Percentiles rank a stretch among this genome's conserved stretches.
These are phyloP conservation scores for Puntigrus tetrazona DNA, from an alignment of 2,113 vertebrate species.

Conservation along the genomic window DNA sequence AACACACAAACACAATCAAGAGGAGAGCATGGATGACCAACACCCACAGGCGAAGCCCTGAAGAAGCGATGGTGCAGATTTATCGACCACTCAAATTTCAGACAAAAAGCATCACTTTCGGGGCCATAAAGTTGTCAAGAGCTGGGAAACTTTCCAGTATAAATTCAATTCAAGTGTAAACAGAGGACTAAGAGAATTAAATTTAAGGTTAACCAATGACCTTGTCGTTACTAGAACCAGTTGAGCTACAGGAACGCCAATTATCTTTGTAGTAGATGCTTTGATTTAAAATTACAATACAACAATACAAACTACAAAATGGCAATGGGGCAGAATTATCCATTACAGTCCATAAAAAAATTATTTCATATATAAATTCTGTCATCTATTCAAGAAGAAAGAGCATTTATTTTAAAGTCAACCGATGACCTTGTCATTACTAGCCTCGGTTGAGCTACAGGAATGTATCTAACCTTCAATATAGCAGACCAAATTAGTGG, in stretches of 20 bases:
- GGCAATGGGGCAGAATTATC: too few relatives aligned
- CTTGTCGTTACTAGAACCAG: background rate
- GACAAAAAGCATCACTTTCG: slow-evolving; percentile 25
- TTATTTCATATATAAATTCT: too few relatives aligned
- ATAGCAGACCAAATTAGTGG: too few relatives aligned
- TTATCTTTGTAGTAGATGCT: too few relatives aligned
- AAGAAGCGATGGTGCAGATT: slow-evolving; percentile 26
- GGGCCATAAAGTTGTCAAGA: background rate
- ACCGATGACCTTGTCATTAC: too few relatives aligned
- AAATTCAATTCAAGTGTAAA: background rate
- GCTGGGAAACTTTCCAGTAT: background rate
- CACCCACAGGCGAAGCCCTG: slow-evolving; percentile 38
- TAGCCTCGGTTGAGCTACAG: too few relatives aligned
- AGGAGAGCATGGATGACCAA: slow-evolving; percentile 53
- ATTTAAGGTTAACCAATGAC: background rate
- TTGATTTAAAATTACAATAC: too few relatives aligned
- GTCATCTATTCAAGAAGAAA: too few relatives aligned
- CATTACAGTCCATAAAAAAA: too few relatives aligned
- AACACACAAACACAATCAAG: slow-evolving; percentile 75
- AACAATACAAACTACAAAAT: too few relatives aligned
- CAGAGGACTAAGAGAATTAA: background rate
- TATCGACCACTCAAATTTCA: slow-evolving; percentile 32
- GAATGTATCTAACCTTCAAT: too few relatives aligned
- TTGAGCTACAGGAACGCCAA: background rate
- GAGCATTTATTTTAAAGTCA: too few relatives aligned